Percentiles rank a stretch among this genome's conserved stretches.
Evolutionary conservation across 2,113 vertebrate genomes (phyloP).

Genomic region (Thamnophis sirtalis): DNA sequence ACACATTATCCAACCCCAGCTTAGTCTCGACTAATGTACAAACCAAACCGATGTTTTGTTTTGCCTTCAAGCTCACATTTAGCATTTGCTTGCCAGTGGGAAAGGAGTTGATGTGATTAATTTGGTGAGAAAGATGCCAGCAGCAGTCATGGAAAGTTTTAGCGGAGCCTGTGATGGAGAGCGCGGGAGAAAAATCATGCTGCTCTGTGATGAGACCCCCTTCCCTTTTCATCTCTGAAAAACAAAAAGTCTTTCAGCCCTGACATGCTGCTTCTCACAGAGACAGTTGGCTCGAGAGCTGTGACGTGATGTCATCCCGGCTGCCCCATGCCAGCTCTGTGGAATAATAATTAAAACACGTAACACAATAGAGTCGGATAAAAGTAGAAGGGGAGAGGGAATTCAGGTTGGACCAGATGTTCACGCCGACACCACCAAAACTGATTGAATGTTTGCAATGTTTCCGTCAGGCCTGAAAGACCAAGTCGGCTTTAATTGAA

Average conservation of each 20-base stretch:
- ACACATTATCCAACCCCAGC: neutral
- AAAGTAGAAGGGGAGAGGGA: slow-evolving; percentile 61
- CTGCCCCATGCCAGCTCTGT: slow-evolving; percentile 35
- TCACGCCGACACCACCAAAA: slow-evolving; percentile 55
- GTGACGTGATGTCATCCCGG: slow-evolving; percentile 48
- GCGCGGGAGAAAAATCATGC: neutral
- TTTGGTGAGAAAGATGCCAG: neutral
- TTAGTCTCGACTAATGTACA: neutral
- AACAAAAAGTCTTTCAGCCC: slow-evolving; percentile 38
- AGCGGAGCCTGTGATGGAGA: slow-evolving; percentile 23
- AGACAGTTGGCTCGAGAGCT: slow-evolving; percentile 49
- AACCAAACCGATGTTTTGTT: neutral
- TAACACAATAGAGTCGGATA: slow-evolving; percentile 46
- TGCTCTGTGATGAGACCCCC: slow-evolving; percentile 7
- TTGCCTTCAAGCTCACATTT: neutral
- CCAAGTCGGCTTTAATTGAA: too few relatives aligned
- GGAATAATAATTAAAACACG: slow-evolving; percentile 26
- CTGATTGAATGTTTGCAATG: slow-evolving; percentile 43
- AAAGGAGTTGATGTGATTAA: neutral
- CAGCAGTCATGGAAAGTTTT: slow-evolving; percentile 23
- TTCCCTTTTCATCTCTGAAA: slow-evolving; percentile 16
- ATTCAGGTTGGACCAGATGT: slow-evolving; percentile 60
- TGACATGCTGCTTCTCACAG: slow-evolving; percentile 41
- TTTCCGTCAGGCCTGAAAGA: neutral
- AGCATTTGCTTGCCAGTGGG: neutral